phyloP scores from a whole-genome alignment of 1,140 invertebrate species.

The Eumeta japonica region DNA sequence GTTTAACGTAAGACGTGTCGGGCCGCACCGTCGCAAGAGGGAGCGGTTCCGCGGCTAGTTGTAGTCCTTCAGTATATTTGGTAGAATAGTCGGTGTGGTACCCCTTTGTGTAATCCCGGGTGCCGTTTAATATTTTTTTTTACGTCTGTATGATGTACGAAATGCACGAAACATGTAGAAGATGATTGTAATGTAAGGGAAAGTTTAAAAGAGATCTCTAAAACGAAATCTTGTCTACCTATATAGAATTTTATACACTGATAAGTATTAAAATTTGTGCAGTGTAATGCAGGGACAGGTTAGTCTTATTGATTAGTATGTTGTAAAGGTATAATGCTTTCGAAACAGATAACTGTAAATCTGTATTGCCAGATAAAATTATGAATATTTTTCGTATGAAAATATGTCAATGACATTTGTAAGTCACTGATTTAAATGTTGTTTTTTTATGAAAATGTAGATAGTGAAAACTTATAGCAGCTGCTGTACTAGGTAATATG shows the following conservation, averaged over 20 bases:
- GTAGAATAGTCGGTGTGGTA: slow-evolving; percentile 58
- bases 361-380: slow-evolving; percentile 58
- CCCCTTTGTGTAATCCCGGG: slow-evolving; percentile 51
- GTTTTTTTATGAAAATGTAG: slow-evolving; percentile 50
- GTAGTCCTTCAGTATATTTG: slow-evolving; percentile 47
- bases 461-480: too few species aligned
- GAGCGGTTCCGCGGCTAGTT: too few species aligned
- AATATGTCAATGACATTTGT: slow-evolving; percentile 50
- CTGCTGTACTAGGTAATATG: too few species aligned
- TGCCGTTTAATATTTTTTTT: slow-evolving; percentile 49
- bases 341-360: slow-evolving; percentile 34
- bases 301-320: neutral
- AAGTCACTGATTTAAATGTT: slow-evolving; percentile 46
- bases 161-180: slow-evolving; percentile 62
- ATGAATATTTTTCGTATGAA: slow-evolving; percentile 55
- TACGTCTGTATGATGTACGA: slow-evolving; percentile 61
- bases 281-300: neutral
- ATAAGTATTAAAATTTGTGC: too few species aligned
- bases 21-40: too few species aligned
- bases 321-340: slow-evolving; percentile 27
- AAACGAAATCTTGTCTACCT: slow-evolving; percentile 32
- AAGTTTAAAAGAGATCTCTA: slow-evolving; percentile 30
- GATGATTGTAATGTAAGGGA: slow-evolving; percentile 46
- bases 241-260: too few species aligned
- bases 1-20: too few species aligned